Evolutionary conservation across 1,140 invertebrate species (phyloP).

Genomic region (Calephelis virginiensis): DNA sequence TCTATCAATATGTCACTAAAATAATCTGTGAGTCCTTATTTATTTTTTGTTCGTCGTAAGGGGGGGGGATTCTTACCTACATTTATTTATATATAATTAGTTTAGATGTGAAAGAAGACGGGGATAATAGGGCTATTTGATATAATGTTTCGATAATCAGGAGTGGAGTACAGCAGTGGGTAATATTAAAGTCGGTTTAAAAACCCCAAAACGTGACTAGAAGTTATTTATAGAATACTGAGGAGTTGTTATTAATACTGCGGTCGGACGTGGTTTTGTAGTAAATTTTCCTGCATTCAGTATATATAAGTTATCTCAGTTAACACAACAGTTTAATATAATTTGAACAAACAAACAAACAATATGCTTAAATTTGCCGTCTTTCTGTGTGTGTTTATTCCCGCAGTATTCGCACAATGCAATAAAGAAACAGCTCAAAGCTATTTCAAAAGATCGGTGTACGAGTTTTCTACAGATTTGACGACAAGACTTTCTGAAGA

Average conservation of each 20-base stretch:
- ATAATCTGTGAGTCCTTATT: too few relatives aligned
- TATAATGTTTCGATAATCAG: too few relatives aligned
- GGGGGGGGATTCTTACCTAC: too few relatives aligned
- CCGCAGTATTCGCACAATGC: slow-evolving; percentile 42
- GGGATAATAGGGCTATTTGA: too few relatives aligned
- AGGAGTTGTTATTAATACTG: slow-evolving; percentile 5
- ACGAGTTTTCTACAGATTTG: slow-evolving; percentile 53
- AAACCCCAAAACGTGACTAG: not conserved
- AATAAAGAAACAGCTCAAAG: slow-evolving; percentile 35
- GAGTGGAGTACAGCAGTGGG: too few relatives aligned
- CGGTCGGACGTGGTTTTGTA: not conserved
- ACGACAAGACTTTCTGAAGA: slow-evolving; percentile 48
- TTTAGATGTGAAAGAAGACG: too few relatives aligned
- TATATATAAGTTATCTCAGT: slow-evolving; percentile 1
- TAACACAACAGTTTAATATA: not conserved
- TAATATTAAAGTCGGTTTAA: not conserved
- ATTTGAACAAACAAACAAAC: slow-evolving; percentile 18
- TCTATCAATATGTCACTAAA: too few relatives aligned
- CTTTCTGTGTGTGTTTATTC: slow-evolving; percentile 34
- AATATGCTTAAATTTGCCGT: slow-evolving; percentile 41
- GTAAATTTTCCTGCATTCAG: slow-evolving; percentile 17
- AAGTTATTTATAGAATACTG: not conserved
- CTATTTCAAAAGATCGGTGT: slow-evolving; percentile 43
- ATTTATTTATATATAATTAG: too few relatives aligned
- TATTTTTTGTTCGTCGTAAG: too few relatives aligned